Evolutionary conservation across 2,888 invertebrate species (phyloP), one percentile per base, ranked within the genome.

Genomic region (Drosophila meridiana): DNA sequence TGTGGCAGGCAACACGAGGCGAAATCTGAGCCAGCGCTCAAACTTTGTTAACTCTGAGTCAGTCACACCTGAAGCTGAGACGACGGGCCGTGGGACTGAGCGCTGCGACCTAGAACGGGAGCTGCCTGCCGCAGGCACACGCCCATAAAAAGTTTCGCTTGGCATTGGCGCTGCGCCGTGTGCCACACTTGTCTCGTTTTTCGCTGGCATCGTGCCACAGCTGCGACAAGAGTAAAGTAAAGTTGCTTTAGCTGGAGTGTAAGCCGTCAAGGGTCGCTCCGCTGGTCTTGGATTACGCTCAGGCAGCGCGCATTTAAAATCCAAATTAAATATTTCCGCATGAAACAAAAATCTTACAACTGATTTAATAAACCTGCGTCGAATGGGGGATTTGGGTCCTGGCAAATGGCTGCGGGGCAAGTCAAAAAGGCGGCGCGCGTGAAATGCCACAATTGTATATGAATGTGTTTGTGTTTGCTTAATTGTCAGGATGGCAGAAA

Each of bases 271-370:
- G 78, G 76, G 80, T 79, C 78, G 79, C 60, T 56, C 45, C 57
- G 45, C 47, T 66, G 77, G 77, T 73, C 72, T 85, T 78, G 66
- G 59, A 86, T 88, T 80, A 86, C 85, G 76, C 67, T 74, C 50
- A 45, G 88, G 86, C 88, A 83, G 86, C 88, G 86, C 88, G 83
- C 85, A 86, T 83, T 86, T 88, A 83, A 86, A 86, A 86, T 86
- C 85, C 85, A 86, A 86, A 86, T 86, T 86, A 86, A 86, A 86
- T 86, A 86, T 86, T 86, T 86, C 85, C 85, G 88, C 85, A 86
- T 86, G 85, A 88, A 86, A 83, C 85, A 82, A 82, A 86, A 86
- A 88, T 86, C 85, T 88, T 86, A 86, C 85, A 88, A 83, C 85
- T 88, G 85, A 86, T 86, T 86, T 88, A 86, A 86, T 86, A 88